These are phyloP conservation scores for Hippasteria phrygiana DNA, from an alignment of 53 echinoderm and acorn worm genomes.

Conservation along the genomic window DNA sequence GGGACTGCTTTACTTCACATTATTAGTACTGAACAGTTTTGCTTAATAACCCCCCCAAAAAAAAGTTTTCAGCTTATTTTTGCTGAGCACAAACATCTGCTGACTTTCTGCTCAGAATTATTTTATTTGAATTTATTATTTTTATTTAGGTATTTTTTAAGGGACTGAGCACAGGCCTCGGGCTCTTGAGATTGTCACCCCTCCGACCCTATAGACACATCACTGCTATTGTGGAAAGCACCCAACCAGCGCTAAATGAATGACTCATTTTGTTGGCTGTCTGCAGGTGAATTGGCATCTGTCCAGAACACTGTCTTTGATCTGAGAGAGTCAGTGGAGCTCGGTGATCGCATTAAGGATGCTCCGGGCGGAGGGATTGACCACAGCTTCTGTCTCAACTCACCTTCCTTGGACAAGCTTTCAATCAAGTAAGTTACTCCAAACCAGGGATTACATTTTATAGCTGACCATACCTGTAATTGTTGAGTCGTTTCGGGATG, in stretches of 20 bases:
- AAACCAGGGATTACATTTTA: not conserved
- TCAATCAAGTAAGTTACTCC: conserved; percentile 69
- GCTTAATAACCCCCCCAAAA: too few relatives aligned
- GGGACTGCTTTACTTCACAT: too few relatives aligned
- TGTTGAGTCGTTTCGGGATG: too few relatives aligned
- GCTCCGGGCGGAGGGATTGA: conserved; percentile 87
- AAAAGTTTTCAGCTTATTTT: too few relatives aligned
- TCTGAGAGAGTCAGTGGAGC: conserved; percentile 66
- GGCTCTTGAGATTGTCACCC: too few relatives aligned
- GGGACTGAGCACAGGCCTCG: too few relatives aligned
- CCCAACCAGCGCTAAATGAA: not conserved
- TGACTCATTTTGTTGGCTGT: not conserved
- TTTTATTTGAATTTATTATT: too few relatives aligned
- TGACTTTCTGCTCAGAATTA: too few relatives aligned
- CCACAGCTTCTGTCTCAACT: conserved; percentile 75
- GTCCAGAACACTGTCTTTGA: conserved; percentile 85
- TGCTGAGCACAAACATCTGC: too few relatives aligned
- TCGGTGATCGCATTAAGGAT: conserved; percentile 77
- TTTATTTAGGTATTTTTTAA: too few relatives aligned
- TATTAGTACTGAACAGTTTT: too few relatives aligned
- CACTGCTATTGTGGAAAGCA: not conserved
- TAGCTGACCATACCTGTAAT: not conserved
- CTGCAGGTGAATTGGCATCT: conserved; percentile 71
- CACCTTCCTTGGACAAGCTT: conserved; percentile 55
- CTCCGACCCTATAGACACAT: too few relatives aligned